These are phyloP conservation scores for Hemicordylus capensis DNA, from an alignment of 2,113 vertebrate genomes.

Conservation along the genomic window DNA sequence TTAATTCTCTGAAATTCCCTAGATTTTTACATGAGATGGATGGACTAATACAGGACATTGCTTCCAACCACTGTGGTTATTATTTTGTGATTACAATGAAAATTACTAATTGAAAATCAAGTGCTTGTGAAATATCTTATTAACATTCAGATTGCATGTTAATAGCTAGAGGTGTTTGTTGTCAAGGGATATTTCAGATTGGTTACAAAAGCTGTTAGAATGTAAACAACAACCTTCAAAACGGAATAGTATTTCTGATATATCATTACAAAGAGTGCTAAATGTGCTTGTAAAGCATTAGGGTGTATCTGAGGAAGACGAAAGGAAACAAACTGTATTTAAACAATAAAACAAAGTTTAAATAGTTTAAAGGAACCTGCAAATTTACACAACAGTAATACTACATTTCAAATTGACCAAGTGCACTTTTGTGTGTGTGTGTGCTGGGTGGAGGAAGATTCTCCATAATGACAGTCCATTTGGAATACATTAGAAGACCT, in stretches of 20 bases:
- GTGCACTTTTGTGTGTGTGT: neutral
- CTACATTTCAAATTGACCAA: neutral
- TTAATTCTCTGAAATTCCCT: neutral
- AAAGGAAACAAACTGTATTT: neutral
- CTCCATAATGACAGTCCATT: neutral
- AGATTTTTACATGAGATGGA: neutral
- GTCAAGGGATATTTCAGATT: slow-evolving; percentile 19
- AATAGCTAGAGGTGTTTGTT: slow-evolving; percentile 10
- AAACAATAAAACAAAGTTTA: neutral
- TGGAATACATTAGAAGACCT: neutral
- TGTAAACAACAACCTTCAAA: slow-evolving; percentile 21
- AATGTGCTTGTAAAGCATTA: neutral
- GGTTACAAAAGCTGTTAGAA: neutral
- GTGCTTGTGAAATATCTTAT: neutral
- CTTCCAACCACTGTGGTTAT: slow-evolving; percentile 6
- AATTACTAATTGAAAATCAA: neutral
- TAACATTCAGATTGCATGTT: slow-evolving; percentile 38
- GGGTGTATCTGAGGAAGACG: neutral
- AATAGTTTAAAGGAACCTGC: too few species aligned
- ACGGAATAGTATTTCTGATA: neutral
- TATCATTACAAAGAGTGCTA: neutral
- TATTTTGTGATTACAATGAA: slow-evolving; percentile 18
- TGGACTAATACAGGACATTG: slow-evolving; percentile 5
- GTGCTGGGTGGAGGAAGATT: too few species aligned
- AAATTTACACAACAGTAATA: too few species aligned